These are phyloP conservation scores for Larimichthys crocea DNA, from an alignment of 2,113 vertebrate species.

Conservation along the genomic window DNA sequence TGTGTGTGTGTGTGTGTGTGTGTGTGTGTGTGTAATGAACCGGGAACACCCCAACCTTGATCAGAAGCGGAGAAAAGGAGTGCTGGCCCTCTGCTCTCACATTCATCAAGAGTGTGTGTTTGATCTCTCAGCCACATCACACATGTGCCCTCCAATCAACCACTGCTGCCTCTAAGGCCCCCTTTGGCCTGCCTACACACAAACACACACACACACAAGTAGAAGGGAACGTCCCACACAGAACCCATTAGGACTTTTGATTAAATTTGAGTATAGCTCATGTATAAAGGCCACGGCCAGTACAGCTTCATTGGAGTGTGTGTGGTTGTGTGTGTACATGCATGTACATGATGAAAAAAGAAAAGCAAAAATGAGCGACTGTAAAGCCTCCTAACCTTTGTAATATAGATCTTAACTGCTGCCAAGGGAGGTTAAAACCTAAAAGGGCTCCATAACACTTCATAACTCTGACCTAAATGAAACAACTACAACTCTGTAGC, in stretches of 20 bases:
- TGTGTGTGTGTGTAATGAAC: constrained; percentile 88
- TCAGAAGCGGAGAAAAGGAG: constrained; percentile 87
- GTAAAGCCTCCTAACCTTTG: constrained; percentile 72
- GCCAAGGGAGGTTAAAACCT: constrained; percentile 75
- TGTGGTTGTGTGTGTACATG: constrained; percentile 15
- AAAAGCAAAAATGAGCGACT: constrained; percentile 62
- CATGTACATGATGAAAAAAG: constrained; percentile 9
- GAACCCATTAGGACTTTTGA: constrained; percentile 77
- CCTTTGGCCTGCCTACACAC: constrained; percentile 54
- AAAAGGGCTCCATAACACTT: constrained; percentile 78
- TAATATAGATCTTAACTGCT: constrained; percentile 74
- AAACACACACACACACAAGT: constrained; percentile 22
- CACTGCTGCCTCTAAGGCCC: constrained; percentile 85
- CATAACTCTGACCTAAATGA: constrained; percentile 82
- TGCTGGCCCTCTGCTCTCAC: constrained; percentile 85
- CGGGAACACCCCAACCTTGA: constrained; percentile 92
- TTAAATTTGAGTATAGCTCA: constrained; percentile 77
- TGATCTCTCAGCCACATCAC: constrained; percentile 98
- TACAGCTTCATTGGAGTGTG: constrained; percentile 56
- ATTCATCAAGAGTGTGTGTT: constrained; percentile 95
- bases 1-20: constrained; percentile 32
- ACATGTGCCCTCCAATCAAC: constrained; percentile 90
- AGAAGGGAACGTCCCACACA: constrained; percentile 64
- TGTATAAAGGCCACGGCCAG: constrained; percentile 67
- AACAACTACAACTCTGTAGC: constrained; percentile 75